These are phyloP conservation scores for Perdita meconis DNA, from an alignment of 2,888 invertebrate species.

Conservation along the genomic window DNA sequence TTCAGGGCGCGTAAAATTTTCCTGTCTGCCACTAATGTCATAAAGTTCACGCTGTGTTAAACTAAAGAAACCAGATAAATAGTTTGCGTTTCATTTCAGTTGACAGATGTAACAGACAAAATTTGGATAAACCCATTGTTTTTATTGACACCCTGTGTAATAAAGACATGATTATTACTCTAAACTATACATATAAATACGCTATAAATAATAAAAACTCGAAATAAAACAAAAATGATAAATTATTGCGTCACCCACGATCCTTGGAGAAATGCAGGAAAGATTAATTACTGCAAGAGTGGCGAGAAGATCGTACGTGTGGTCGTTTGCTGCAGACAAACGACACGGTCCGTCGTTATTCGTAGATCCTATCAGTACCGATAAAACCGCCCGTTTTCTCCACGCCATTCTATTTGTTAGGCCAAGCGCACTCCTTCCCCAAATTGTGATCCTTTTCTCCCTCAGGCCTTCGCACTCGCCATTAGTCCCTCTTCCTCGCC, in stretches of 20 bases:
- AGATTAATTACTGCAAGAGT: constrained; percentile 66
- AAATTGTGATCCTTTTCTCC: constrained; percentile 28
- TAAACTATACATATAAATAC: neutral
- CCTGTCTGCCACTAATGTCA: too few species aligned
- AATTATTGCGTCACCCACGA: constrained; percentile 8
- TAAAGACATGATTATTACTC: too few species aligned
- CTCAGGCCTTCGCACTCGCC: constrained; percentile 22
- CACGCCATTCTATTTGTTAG: constrained; percentile 70
- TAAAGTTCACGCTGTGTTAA: too few species aligned
- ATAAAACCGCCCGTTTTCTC: constrained; percentile 65
- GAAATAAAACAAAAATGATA: too few species aligned
- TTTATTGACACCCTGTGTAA: too few species aligned
- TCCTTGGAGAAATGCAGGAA: constrained; percentile 33
- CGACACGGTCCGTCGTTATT: constrained; percentile 61
- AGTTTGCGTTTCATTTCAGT: too few species aligned
- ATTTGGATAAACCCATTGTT: too few species aligned
- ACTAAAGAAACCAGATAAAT: too few species aligned
- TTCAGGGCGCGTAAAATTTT: too few species aligned
- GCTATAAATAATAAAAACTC: too few species aligned
- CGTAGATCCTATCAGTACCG: constrained; percentile 67
- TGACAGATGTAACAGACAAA: too few species aligned
- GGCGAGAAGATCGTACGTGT: constrained; percentile 54
- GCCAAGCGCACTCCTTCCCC: constrained; percentile 36
- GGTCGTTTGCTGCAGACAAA: constrained; percentile 68
- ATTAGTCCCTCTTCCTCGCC: constrained; percentile 47